Evolutionary conservation across 2,113 vertebrate genomes (phyloP).

Genomic region (Ochotona princeps): DNA sequence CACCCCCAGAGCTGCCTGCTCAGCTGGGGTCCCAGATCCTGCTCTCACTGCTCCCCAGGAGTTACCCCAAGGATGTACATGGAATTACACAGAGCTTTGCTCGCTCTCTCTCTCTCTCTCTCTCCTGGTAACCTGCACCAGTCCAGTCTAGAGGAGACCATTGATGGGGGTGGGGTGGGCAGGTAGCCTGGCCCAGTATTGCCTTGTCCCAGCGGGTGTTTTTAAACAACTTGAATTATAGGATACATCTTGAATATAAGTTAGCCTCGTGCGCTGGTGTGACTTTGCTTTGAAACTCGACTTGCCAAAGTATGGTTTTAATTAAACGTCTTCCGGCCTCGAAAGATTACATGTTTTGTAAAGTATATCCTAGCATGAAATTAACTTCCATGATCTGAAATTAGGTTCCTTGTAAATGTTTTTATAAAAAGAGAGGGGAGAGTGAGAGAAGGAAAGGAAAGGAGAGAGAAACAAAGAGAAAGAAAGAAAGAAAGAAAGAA

Average conservation of each 20-base stretch:
- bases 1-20: background rate
- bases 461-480: too few species aligned
- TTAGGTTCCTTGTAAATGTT: slow-evolving; percentile 85
- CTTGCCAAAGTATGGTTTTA: slow-evolving; percentile 86
- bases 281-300: slow-evolving; percentile 82
- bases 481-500: too few species aligned
- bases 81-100: background rate
- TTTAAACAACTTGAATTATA: slow-evolving; percentile 82
- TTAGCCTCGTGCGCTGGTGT: slow-evolving; percentile 80
- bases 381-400: slow-evolving; percentile 85
- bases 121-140: background rate
- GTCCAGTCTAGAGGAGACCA: background rate
- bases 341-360: slow-evolving; percentile 87
- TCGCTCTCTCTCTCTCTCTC: background rate
- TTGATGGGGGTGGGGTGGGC: background rate
- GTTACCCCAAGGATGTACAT: slow-evolving; percentile 4
- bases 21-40: background rate
- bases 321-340: slow-evolving; percentile 87
- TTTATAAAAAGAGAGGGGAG: slow-evolving; percentile 78
- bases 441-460: background rate
- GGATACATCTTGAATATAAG: slow-evolving; percentile 84
- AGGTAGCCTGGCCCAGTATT: background rate
- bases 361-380: slow-evolving; percentile 87
- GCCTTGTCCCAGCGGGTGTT: background rate
- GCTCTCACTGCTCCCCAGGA: background rate